Conservation (phyloP, 1,140 invertebrate genomes). For the Matsumurasca onukii region DNA sequence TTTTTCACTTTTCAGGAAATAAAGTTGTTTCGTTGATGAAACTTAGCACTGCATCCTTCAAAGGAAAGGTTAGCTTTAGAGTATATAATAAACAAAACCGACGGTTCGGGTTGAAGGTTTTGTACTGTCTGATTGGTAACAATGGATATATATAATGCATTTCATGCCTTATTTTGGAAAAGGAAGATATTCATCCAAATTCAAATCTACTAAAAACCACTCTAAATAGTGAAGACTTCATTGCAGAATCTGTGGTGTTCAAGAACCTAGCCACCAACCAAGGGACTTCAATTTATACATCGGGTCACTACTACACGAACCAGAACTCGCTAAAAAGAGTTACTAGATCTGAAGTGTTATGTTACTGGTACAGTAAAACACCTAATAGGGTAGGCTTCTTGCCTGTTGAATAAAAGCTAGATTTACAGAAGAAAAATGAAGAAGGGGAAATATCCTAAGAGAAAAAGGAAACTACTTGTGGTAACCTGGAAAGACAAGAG, state of each 20-base stretch:
- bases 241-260: not conserved
- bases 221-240: constrained; percentile 5
- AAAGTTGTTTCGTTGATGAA: not conserved
- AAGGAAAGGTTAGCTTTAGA: not conserved
- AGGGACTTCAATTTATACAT: not conserved
- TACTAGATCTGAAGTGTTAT: not conserved
- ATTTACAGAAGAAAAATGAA: constrained; percentile 3
- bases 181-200: not conserved
- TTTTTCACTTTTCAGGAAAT: not conserved
- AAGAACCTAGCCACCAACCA: not conserved
- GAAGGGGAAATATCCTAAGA: constrained; percentile 1
- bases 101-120: constrained; percentile 19
- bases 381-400: constrained; percentile 1
- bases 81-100: not conserved
- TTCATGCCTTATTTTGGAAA: constrained; percentile 19
- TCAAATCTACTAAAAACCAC: constrained; percentile 19
- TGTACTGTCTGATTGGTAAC: not conserved
- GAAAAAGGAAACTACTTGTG: not conserved
- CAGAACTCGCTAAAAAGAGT: constrained; percentile 1
- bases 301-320: constrained; percentile 13
- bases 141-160: constrained; percentile 18
- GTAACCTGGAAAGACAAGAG: constrained; percentile 2
- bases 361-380: constrained; percentile 8
- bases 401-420: not conserved
- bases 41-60: not conserved